phyloP scores from a whole-genome alignment of 2,797 vertebrate species.

The Sebastes vulpes region DNA sequence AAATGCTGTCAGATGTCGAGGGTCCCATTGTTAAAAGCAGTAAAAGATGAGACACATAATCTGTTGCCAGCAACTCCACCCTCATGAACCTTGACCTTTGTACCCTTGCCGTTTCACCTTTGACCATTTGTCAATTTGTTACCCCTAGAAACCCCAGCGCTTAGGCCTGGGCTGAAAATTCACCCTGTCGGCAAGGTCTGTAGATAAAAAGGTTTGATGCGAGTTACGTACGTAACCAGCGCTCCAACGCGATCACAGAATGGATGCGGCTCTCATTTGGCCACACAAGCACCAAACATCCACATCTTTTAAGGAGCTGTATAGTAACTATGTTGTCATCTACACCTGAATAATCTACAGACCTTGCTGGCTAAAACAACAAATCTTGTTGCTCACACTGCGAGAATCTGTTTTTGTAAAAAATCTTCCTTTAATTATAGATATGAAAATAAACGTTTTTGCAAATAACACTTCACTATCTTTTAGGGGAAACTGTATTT shows the following conservation, averaged over 20 bases:
- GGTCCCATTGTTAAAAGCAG: constrained; percentile 87
- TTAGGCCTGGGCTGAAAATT: constrained; percentile 87
- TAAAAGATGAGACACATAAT: constrained; percentile 74
- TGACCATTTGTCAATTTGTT: constrained; percentile 70
- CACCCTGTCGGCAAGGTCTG: constrained; percentile 68
- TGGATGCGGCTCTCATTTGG: constrained; percentile 5
- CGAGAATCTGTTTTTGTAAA: constrained; percentile 91
- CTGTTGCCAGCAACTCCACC: constrained; percentile 90
- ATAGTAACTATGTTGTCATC: neutral
- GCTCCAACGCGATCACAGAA: constrained; percentile 2
- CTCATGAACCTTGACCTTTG: constrained; percentile 73
- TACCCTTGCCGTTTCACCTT: constrained; percentile 64
- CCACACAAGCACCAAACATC: constrained; percentile 8
- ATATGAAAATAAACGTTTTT: constrained; percentile 88
- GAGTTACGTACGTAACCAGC: neutral
- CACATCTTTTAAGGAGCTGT: constrained; percentile 8
- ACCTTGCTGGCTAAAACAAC: constrained; percentile 80
- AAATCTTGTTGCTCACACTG: constrained; percentile 90
- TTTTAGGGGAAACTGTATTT: constrained; percentile 94
- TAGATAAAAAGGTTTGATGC: constrained; percentile 35
- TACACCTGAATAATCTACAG: constrained; percentile 47
- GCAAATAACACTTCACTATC: constrained; percentile 92
- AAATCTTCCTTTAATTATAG: constrained; percentile 91
- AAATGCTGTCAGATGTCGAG: constrained; percentile 87
- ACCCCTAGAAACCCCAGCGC: constrained; percentile 64